A percentile compares a stretch with the other conserved stretches of the same genome.
phyloP scores from a whole-genome alignment of 2,888 invertebrate genomes.

The Gastrophysa polygoni region DNA sequence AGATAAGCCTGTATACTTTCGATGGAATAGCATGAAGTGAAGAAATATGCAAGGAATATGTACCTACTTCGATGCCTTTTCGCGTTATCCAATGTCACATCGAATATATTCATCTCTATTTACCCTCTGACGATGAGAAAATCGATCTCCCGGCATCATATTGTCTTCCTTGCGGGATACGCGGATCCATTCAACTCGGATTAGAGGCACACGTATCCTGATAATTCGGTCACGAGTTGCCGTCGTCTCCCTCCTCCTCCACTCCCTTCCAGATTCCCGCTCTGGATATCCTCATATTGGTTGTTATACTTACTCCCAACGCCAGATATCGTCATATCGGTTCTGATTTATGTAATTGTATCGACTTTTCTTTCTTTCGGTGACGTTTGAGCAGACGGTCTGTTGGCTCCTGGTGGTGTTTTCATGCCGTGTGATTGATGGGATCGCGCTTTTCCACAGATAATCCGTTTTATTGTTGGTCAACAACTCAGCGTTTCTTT shows the following conservation, averaged over 20 bases:
- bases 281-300: conserved; percentile 53
- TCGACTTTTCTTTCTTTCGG: conserved; percentile 50
- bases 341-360: conserved; percentile 58
- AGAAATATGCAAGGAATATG: too few species aligned
- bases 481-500: conserved; percentile 40
- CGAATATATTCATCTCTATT: too few species aligned
- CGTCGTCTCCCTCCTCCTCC: conserved; percentile 37
- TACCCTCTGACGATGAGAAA: neutral
- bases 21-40: too few species aligned
- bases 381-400: conserved; percentile 27
- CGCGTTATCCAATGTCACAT: too few species aligned
- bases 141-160: neutral
- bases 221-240: conserved; percentile 48
- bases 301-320: conserved; percentile 54
- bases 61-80: too few species aligned
- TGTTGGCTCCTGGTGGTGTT: neutral
- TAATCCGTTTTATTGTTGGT: conserved; percentile 45
- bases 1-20: too few species aligned
- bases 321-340: conserved; percentile 56
- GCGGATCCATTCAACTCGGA: conserved; percentile 40
- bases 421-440: conserved; percentile 44
- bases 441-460: conserved; percentile 39
- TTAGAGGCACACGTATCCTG: conserved; percentile 43
- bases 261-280: conserved; percentile 10
- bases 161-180: neutral